A percentile compares a stretch with the other conserved stretches of the same genome.
Conservation (phyloP, 2,113 vertebrate species). For the Centropus unirufus region DNA sequence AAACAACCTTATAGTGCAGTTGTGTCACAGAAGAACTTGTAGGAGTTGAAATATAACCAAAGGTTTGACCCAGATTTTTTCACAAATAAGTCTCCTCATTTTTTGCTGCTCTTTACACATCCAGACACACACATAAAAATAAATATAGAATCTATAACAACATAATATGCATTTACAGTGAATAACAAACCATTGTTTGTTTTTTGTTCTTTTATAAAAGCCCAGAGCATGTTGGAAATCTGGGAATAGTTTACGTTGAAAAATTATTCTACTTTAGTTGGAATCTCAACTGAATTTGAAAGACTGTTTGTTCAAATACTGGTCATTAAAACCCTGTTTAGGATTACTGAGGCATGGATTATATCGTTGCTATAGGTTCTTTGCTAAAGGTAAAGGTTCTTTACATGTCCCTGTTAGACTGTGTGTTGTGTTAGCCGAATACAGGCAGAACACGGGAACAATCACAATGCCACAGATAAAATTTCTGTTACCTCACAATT, state of each 20-base stretch:
- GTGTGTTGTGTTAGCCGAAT: too few species aligned
- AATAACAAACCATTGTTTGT: not conserved
- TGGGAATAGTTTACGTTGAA: not conserved
- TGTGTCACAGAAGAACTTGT: not conserved
- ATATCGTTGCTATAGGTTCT: not conserved
- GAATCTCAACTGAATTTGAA: not conserved
- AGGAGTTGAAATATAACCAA: not conserved
- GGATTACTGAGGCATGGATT: not conserved
- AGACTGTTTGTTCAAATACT: not conserved
- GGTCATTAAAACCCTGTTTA: not conserved
- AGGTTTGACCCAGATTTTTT: not conserved
- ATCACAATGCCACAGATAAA: too few species aligned
- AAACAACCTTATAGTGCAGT: not conserved
- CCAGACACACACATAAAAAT: not conserved
- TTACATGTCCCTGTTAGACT: not conserved
- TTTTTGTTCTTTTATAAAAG: not conserved
- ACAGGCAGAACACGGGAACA: too few species aligned
- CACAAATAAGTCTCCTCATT: not conserved
- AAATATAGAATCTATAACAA: not conserved
- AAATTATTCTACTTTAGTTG: not conserved
- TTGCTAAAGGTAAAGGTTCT: not conserved
- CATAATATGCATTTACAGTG: not conserved
- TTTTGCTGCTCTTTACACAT: not conserved
- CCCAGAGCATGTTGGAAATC: not conserved
- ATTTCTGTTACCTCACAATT: too few species aligned